Percentiles rank a stretch among this genome's conserved stretches.
Conservation (phyloP, 2,797 vertebrate species). For the Scarus forsteni region DNA sequence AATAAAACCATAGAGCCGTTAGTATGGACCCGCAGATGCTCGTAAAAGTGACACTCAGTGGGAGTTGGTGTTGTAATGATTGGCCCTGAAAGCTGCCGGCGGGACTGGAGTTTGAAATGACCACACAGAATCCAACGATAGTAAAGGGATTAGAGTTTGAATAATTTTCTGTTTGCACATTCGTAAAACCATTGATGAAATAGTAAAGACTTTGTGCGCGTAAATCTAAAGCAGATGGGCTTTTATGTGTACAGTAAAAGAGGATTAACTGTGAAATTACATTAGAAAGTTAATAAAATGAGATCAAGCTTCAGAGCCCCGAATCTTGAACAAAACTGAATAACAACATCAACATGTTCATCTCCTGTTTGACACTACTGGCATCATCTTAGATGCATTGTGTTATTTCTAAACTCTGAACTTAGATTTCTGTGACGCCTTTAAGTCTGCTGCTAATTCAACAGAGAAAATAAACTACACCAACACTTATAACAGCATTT, state of each 20-base stretch:
- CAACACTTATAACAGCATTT: too few species aligned
- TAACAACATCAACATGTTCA: too few species aligned
- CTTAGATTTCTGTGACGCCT: too few species aligned
- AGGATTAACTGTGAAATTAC: not conserved
- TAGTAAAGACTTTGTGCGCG: not conserved
- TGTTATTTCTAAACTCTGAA: too few species aligned
- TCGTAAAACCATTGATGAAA: not conserved
- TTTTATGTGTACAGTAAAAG: not conserved
- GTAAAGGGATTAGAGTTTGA: not conserved
- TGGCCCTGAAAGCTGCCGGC: not conserved
- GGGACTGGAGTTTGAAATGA: constrained; percentile 9
- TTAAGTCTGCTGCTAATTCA: too few species aligned
- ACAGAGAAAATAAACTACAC: too few species aligned
- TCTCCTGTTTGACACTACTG: too few species aligned
- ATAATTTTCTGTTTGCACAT: constrained; percentile 1
- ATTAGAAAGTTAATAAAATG: not conserved
- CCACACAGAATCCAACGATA: constrained; percentile 2
- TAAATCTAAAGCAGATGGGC: constrained; percentile 17
- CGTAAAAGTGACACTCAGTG: constrained; percentile 25
- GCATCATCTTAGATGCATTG: too few species aligned
- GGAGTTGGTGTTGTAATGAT: constrained; percentile 5
- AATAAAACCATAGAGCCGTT: constrained; percentile 28
- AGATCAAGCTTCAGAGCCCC: not conserved
- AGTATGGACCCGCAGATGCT: constrained; percentile 21
- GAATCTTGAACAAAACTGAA: not conserved